Evolutionary conservation across 2,888 invertebrate species (phyloP).

Genomic region (Corbicula japonica): DNA sequence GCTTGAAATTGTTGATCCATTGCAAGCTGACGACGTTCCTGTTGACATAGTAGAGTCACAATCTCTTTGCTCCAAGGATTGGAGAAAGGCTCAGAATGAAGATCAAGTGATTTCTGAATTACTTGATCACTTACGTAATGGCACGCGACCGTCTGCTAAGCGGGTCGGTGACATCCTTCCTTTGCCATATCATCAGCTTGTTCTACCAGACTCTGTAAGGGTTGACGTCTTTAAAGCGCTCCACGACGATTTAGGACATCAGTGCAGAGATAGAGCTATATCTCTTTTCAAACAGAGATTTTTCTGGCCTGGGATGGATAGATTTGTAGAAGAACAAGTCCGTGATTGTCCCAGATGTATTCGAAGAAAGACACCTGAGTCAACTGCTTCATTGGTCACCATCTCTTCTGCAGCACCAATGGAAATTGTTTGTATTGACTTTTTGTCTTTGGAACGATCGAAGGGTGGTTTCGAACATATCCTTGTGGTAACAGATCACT

Average conservation of each 20-base stretch:
- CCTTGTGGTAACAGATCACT: conserved; percentile 25
- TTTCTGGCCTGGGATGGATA: conserved; percentile 23
- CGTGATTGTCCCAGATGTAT: conserved; percentile 1
- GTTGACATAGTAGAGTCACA: too few species aligned
- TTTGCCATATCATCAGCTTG: background rate
- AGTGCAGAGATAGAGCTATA: conserved; percentile 4
- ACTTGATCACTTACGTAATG: conserved; percentile 8
- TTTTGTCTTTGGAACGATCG: conserved; percentile 2
- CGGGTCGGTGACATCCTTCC: background rate
- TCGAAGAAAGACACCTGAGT: background rate
- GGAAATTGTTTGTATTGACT: conserved; percentile 30
- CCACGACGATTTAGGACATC: conserved; percentile 13
- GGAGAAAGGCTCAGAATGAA: conserved; percentile 5
- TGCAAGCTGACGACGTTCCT: too few species aligned
- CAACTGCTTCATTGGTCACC: background rate
- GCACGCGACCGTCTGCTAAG: conserved; percentile 34
- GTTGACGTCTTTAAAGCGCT: conserved; percentile 28
- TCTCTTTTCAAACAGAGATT: conserved; percentile 15
- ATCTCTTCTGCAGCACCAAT: conserved; percentile 16
- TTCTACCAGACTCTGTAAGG: background rate
- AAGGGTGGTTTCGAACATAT: conserved; percentile 22
- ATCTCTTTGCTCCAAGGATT: conserved; percentile 23
- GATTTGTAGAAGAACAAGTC: background rate
- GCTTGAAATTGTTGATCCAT: too few species aligned
- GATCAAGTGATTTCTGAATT: conserved; percentile 14